Evolutionary conservation across 2,888 invertebrate genomes (phyloP).

Genomic region (Meteorus cinctellus): DNA sequence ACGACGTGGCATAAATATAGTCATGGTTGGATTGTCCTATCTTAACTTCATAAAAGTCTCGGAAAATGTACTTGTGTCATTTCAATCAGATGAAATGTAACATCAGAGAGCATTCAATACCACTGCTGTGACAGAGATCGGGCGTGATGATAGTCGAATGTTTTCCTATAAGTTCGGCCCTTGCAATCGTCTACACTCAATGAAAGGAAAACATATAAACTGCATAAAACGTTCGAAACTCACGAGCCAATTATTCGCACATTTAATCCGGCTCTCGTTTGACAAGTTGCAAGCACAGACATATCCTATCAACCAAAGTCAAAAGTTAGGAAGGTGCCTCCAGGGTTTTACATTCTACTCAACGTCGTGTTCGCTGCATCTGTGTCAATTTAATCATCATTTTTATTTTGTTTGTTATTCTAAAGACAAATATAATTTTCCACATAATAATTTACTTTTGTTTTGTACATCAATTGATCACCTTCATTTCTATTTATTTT

Average conservation of each 20-base stretch:
- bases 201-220: not conserved
- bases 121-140: not conserved
- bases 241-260: not conserved
- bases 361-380: too few species aligned
- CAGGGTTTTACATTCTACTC: too few species aligned
- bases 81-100: not conserved
- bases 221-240: not conserved
- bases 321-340: not conserved
- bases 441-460: too few species aligned
- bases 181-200: not conserved
- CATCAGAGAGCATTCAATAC: not conserved
- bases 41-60: not conserved
- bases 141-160: not conserved
- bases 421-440: too few species aligned
- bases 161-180: not conserved
- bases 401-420: too few species aligned
- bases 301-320: not conserved
- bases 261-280: not conserved
- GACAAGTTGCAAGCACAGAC: not conserved
- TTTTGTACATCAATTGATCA: too few species aligned
- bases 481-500: not conserved
- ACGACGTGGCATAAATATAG: too few species aligned
- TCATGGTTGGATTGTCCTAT: not conserved
- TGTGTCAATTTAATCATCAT: too few species aligned
- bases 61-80: not conserved